phyloP scores from a whole-genome alignment of 2,888 invertebrate species.

The Dendrolimus houi region DNA sequence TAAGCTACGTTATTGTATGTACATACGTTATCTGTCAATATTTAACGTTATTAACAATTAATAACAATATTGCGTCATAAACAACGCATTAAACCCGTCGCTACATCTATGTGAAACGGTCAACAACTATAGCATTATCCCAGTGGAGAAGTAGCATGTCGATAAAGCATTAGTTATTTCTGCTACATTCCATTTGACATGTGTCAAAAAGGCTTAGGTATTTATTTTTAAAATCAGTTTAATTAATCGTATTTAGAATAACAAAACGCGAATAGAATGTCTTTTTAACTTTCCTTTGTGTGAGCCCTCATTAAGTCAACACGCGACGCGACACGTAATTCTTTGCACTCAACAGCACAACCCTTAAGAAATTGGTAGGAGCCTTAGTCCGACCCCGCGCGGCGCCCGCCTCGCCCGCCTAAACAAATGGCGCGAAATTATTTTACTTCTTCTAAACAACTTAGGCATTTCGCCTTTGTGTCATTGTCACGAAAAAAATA shows the following conservation, averaged over 20 bases:
- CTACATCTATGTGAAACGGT: no score
- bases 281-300: conserved; percentile 19
- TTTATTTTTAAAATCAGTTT: no score
- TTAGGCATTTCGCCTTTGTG: not conserved
- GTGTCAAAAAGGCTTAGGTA: no score
- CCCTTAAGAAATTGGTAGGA: conserved; percentile 54
- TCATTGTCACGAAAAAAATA: conserved; percentile 1
- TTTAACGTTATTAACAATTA: no score
- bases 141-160: no score
- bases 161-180: no score
- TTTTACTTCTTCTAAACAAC: not conserved
- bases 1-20: no score
- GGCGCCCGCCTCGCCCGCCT: conserved; percentile 45
- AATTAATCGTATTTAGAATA: not conserved
- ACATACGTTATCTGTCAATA: no score
- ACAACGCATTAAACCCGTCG: no score
- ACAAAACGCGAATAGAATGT: not conserved
- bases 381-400: conserved; percentile 48
- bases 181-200: no score
- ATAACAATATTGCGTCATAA: no score
- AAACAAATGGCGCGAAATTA: conserved; percentile 43
- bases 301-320: conserved; percentile 33
- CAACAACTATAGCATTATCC: no score
- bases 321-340: conserved; percentile 36
- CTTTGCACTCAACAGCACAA: conserved; percentile 50